Conservation (phyloP, 2,888 invertebrate species). For the Lochmaea capreae region DNA sequence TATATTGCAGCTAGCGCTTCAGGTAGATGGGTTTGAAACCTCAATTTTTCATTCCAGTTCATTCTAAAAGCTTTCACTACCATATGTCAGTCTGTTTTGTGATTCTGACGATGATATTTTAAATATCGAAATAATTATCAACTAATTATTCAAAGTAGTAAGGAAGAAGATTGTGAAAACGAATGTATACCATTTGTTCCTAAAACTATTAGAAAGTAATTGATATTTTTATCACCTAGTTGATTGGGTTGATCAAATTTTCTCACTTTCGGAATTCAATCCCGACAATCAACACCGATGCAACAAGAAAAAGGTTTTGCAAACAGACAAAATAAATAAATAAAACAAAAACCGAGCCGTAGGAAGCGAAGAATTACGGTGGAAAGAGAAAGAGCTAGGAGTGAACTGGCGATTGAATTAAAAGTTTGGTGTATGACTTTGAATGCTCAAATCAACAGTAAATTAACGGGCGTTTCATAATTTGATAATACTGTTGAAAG, state of each 20-base stretch:
- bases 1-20: too few relatives aligned
- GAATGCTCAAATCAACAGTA: constrained; percentile 62
- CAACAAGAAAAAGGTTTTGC: neutral
- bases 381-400: constrained; percentile 35
- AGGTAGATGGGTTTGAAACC: too few relatives aligned
- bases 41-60: too few relatives aligned
- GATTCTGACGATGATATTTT: too few relatives aligned
- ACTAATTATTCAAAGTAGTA: too few relatives aligned
- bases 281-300: neutral
- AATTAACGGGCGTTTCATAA: constrained; percentile 60
- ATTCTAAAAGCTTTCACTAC: too few relatives aligned
- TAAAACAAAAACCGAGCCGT: constrained; percentile 2
- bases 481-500: constrained; percentile 55
- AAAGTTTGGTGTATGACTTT: constrained; percentile 58
- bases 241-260: neutral
- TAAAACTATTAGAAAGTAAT: too few relatives aligned
- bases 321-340: constrained; percentile 8
- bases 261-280: constrained; percentile 8
- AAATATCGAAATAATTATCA: too few relatives aligned
- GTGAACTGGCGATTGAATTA: constrained; percentile 57
- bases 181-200: too few relatives aligned
- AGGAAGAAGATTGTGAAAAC: too few relatives aligned
- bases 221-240: too few relatives aligned
- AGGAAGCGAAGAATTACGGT: constrained; percentile 6
- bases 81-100: too few relatives aligned